Evolutionary conservation across 2,888 invertebrate genomes (phyloP), one percentile per base, ranked within the genome.

Genomic region (Synergus umbraculus): DNA sequence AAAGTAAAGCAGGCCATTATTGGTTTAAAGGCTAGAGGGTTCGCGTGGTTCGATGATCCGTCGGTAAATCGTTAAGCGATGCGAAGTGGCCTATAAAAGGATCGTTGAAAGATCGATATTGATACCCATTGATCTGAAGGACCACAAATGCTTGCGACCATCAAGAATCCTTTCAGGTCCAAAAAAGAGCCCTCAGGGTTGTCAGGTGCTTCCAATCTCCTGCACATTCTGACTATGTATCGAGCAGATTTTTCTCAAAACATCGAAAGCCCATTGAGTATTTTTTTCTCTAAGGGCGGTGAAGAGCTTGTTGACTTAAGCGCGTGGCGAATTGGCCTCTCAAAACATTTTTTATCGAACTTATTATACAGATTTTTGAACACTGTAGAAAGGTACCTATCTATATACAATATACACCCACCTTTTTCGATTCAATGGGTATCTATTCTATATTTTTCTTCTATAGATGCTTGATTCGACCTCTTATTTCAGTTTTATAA

Each of bases 241-340:
- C 81, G 82, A 87, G 85, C 81, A 84, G 86, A 87, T 86, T 85
- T 84, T 82, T 77, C 73, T 78, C 79, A 81, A 83, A 82, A 79
- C 81, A 80, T 85, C 82, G 85, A 84, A 83, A 84, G 83, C 76
- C 83, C 83, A 82, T 84, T 86, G 83, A 85, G 84, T 82, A 63
- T 76, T 78, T 82, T 76, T 29, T 76, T 78, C 78, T 83, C 76
- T 76, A 76, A 49, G 80, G 79, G 81, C 82, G 82, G 81, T 83
- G 83, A 85, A 84, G 83, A 84, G 84, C 83, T 85, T 92, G 91
- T 92, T 92, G 92, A 92, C 91, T 92, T 88, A 92, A 92, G 89
- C 88, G 90, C 91, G 90, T 91, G 90, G 88, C 90, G 87, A 91
- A 92, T 92, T 86, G 86, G 84, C 87, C 88, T 90, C 88, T 88